Conservation (phyloP, 37 sponge, comb jelly and placozoan genomes). For the Corticium candelabrum region DNA sequence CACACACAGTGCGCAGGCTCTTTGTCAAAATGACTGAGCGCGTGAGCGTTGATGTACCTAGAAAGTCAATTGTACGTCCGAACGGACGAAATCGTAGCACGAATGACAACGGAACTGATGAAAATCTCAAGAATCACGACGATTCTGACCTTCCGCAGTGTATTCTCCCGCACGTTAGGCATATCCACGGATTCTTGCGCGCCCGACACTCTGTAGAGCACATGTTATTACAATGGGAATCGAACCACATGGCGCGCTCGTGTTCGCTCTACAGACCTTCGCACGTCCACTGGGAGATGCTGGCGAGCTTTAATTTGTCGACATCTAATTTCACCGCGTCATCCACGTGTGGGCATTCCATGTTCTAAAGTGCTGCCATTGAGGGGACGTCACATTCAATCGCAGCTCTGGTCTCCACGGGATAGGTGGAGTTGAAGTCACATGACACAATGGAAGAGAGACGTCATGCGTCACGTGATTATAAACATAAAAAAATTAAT, state of each 20-base stretch:
- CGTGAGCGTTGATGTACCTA: slow-evolving; percentile 54
- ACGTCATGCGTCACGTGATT: too few relatives aligned
- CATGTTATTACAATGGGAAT: neutral
- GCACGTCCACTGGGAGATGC: slow-evolving; percentile 31
- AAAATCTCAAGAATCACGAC: too few relatives aligned
- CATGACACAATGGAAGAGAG: too few relatives aligned
- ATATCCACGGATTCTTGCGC: slow-evolving; percentile 54
- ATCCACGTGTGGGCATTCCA: slow-evolving; percentile 41
- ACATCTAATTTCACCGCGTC: slow-evolving; percentile 15
- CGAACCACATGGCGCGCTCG: neutral
- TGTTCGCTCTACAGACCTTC: slow-evolving; percentile 14
- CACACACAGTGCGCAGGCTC: slow-evolving; percentile 34
- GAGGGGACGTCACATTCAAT: too few relatives aligned
- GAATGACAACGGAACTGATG: too few relatives aligned
- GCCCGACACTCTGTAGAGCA: slow-evolving; percentile 37
- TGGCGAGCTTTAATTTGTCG: slow-evolving; percentile 1
- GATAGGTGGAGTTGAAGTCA: too few relatives aligned
- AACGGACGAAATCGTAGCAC: too few relatives aligned
- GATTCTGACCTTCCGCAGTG: slow-evolving; percentile 68
- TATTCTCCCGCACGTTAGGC: slow-evolving; percentile 44
- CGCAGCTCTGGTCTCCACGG: too few relatives aligned
- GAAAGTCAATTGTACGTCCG: neutral
- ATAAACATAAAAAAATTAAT: too few relatives aligned
- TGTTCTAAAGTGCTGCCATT: slow-evolving; percentile 1
- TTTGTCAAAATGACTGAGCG: slow-evolving; percentile 35